Evolutionary conservation across 2,113 vertebrate genomes (phyloP), one percentile per base, ranked within the genome.

Genomic region (Columbina picui): DNA sequence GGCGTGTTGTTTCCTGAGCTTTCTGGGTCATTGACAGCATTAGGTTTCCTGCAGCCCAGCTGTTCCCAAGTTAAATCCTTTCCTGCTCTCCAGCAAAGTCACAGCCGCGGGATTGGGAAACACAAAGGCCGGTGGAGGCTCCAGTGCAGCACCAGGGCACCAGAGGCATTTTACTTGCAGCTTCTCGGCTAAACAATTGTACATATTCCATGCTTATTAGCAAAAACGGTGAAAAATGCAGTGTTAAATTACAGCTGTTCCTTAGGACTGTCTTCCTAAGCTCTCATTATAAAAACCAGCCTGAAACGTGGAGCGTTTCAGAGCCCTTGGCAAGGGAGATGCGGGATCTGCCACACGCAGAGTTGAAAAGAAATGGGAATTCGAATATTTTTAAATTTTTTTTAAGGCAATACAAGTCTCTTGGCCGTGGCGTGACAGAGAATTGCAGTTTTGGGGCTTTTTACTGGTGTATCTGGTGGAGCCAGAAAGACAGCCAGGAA

Each of bases 221-320:
- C 19, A 78, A 65, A 45, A 77, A 86, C 4, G 14, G 76, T 92
- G 55, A 74, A 77, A 95, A 92, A 93, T 39, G 38, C 19, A 22
- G 73, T 52, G 60, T 91, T 91, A 79, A 60, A 36, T 93, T 75
- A 29, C 68, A 75, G 55, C 74, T 70, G 30, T n/a, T 93, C 47
- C 43, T 63, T 70, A 61, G 74, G 57, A 75, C 47, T 69, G 68
- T 82, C 95, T 61, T 59, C 59, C 47, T 81, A 32, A 87, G 68
- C 21, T 75, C 18, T 67, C 13, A 45, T 84, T 74, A 65, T 65
- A 74, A 95, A 76, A 86, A 16, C n/a, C 41, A 61, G 76, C 27
- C 36, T 65, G 55, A 20, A 85, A 76, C 0, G 17, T 73, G 74
- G 80, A 85, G 38, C 1, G 5, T 90, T 70, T 88, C 80, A 50